Evolutionary conservation across 2,113 vertebrate species (phyloP), one percentile per base, ranked within the genome.

Genomic region (Sardina pilchardus): DNA sequence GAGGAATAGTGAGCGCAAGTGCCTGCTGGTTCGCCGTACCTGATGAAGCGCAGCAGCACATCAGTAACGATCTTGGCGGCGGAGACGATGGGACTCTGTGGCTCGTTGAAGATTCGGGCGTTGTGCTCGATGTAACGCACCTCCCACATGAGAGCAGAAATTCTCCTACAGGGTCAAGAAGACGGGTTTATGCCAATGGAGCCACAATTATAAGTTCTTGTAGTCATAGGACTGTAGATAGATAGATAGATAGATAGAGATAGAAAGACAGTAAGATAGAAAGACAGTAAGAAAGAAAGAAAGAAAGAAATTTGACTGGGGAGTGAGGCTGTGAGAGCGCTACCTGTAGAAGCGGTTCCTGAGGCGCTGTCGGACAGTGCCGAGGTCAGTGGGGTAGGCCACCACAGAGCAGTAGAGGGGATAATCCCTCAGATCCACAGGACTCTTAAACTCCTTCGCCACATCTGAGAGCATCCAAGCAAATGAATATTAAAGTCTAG

Each of bases 91-190:
- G 98, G 98, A 90, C 97, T 99, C 86, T 99, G 96, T 78, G 97
- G 97, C 94, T 99, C 98, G 0, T 99, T 99, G 94, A 99, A 99
- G 86, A 98, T 99, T 92, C 97, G 96, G 84, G 98, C 97, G 26
- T 99, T 99, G 92, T 99, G 98, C 86, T 99, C 98, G 81, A 99
- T 97, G 91, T 99, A 99, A 83, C 98, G 96, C 63, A 99, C 98
- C 91, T 99, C 98, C 98, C 98, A 99, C 97, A 99, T 99, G 87
- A 99, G 94, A 0, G 98, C 98, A 85, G 98, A 99, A 93, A 99
- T 99, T 89, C 98, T 96, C 95, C 98, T 99, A 75, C 9, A 86
- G 86, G 59, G 85, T 86, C 30, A 17, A 56, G 26, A 63, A 7
- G 0, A 4, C 39, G 39, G 39, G 50, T 26, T 86, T 84, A 67